Conservation (phyloP, 2,888 invertebrate genomes). For the Aradus depressus region DNA sequence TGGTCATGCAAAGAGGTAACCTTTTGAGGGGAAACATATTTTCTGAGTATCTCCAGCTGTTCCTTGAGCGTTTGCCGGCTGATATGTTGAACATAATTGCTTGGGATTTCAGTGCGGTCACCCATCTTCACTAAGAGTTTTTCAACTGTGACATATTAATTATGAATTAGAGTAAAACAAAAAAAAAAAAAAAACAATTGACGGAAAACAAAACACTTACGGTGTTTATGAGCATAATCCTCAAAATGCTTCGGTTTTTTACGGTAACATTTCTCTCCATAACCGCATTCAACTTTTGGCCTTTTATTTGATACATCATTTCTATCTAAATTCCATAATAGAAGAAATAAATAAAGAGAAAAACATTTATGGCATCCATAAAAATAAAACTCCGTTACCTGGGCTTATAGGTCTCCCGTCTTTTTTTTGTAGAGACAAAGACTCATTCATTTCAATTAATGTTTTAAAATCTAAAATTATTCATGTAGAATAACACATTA, state of each 20-base stretch:
- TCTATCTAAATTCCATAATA: no score
- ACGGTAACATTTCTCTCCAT: conserved; percentile 67
- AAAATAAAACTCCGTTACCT: no score
- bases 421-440: no score
- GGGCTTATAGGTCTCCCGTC: no score
- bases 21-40: conserved; percentile 1
- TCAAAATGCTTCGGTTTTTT: conserved; percentile 73
- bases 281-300: conserved; percentile 35
- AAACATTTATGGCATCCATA: no score
- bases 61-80: conserved; percentile 38
- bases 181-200: neutral
- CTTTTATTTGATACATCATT: no score
- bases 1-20: no score
- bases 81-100: conserved; percentile 41
- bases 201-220: conserved; percentile 42
- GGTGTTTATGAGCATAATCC: conserved; percentile 67
- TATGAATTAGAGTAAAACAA: neutral
- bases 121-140: conserved; percentile 44
- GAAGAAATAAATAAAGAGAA: no score
- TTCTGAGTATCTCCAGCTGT: conserved; percentile 47
- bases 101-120: conserved; percentile 45
- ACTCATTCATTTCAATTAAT: no score
- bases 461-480: no score
- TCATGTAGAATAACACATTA: no score
- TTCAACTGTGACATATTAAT: conserved; percentile 46